Evolutionary conservation across 30 jellyfish, hydroid and myxozoan species (phyloP).

Genomic region (Chrysaora quinquecirrha): DNA sequence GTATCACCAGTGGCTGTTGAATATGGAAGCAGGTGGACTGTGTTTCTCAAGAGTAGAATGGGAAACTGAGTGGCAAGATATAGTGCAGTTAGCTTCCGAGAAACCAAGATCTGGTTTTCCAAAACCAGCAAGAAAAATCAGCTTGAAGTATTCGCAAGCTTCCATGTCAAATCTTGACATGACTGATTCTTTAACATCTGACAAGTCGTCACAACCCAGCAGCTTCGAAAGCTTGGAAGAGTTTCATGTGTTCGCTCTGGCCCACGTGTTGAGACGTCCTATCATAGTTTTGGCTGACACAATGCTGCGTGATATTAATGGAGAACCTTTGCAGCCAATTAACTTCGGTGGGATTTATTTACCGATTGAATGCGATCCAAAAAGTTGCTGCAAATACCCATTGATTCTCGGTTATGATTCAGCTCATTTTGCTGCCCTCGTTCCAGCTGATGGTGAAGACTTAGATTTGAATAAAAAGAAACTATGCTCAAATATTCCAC

Average conservation of each 20-base stretch:
- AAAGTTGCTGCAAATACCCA: slow-evolving; percentile 79
- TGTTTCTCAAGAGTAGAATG: slow-evolving; percentile 74
- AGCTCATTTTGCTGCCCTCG: slow-evolving; percentile 93
- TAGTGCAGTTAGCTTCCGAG: slow-evolving; percentile 83
- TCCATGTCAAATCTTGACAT: background rate
- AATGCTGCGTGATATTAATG: slow-evolving; percentile 78
- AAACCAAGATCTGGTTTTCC: slow-evolving; percentile 55
- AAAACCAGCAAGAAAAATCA: slow-evolving; percentile 65
- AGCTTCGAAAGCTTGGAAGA: slow-evolving; percentile 91
- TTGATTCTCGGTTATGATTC: slow-evolving; percentile 88
- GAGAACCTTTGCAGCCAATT: slow-evolving; percentile 82
- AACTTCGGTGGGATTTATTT: slow-evolving; percentile 90
- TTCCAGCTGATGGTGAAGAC: slow-evolving; percentile 93
- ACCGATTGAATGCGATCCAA: slow-evolving; percentile 73
- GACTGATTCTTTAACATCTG: slow-evolving; percentile 33
- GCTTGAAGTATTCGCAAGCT: slow-evolving; percentile 74
- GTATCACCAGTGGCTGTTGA: slow-evolving; percentile 82
- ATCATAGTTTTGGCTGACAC: slow-evolving; percentile 85
- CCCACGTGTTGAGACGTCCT: slow-evolving; percentile 88
- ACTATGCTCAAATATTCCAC: slow-evolving; percentile 73
- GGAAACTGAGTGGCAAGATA: slow-evolving; percentile 86
- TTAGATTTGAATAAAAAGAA: slow-evolving; percentile 15
- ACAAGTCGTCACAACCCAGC: slow-evolving; percentile 19
- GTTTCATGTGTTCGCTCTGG: slow-evolving; percentile 84
- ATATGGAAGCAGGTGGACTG: slow-evolving; percentile 91